phyloP scores from a whole-genome alignment of 2,113 vertebrate genomes.

The Dendropsophus ebraccatus region DNA sequence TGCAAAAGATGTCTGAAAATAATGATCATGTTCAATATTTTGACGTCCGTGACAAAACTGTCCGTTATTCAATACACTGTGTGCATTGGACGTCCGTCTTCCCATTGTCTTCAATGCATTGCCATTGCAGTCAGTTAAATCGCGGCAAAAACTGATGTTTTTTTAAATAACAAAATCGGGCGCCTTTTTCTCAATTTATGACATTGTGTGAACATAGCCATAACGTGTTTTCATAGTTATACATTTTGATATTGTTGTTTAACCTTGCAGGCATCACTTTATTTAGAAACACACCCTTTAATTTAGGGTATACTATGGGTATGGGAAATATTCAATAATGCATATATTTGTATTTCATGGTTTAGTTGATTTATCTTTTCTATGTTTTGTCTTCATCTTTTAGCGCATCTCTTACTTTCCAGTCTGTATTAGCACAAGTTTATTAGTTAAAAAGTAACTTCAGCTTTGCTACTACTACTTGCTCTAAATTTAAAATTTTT shows the following conservation, averaged over 20 bases:
- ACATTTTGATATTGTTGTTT: neutral
- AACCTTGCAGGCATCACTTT: neutral
- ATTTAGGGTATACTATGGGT: neutral
- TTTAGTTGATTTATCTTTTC: neutral
- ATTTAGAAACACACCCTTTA: neutral
- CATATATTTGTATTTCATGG: neutral
- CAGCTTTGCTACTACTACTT: constrained; percentile 67
- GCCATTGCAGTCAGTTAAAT: too few relatives aligned
- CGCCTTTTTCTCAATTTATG: too few relatives aligned
- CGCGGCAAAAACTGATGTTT: too few relatives aligned
- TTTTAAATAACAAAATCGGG: too few relatives aligned
- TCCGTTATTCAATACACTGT: too few relatives aligned
- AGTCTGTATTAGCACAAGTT: constrained; percentile 68
- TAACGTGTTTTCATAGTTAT: too few relatives aligned
- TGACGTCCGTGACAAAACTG: too few relatives aligned
- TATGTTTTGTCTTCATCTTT: neutral
- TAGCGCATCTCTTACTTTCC: constrained; percentile 8
- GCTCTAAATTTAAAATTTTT: constrained; percentile 71
- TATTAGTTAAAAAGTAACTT: constrained; percentile 65
- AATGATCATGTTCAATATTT: too few relatives aligned
- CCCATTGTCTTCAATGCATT: too few relatives aligned
- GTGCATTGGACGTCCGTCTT: too few relatives aligned
- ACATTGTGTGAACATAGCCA: too few relatives aligned
- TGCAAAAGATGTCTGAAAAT: too few relatives aligned
- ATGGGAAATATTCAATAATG: neutral